Conservation (phyloP, 2,113 vertebrate species). For the Myrmophylax atrothorax region DNA sequence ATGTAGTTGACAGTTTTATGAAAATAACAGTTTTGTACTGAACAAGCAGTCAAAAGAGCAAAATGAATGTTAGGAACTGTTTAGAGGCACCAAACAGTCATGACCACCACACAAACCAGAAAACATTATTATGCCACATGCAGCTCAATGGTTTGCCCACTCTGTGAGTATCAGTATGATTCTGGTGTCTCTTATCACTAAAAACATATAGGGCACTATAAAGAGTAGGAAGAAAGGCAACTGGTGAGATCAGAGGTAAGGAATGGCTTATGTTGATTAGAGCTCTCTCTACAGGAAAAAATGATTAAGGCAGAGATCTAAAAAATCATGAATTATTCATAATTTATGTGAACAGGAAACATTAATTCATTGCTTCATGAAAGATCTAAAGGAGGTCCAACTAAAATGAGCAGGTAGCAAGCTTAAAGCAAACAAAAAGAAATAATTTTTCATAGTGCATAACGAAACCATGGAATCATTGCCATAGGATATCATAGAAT, state of each 20-base stretch:
- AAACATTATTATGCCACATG: neutral
- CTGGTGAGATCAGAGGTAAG: neutral
- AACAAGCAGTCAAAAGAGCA: constrained; percentile 29
- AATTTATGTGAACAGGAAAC: neutral
- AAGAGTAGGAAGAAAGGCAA: neutral
- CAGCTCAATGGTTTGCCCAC: neutral
- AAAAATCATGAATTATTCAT: neutral
- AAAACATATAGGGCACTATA: neutral
- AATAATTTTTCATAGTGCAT: neutral
- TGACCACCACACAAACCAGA: neutral
- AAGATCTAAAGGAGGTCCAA: neutral
- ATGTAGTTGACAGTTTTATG: neutral
- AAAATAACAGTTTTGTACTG: neutral
- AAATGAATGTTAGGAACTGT: neutral
- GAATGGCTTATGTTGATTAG: constrained; percentile 3
- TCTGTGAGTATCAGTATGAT: neutral
- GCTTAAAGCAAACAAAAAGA: neutral
- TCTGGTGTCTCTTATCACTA: neutral
- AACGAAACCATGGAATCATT: neutral
- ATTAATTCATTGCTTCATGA: neutral
- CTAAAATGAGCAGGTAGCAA: neutral
- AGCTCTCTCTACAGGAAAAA: neutral
- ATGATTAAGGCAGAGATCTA: neutral
- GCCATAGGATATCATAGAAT: neutral
- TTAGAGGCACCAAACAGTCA: neutral